phyloP scores from a whole-genome alignment of 2,113 vertebrate species.

The Python bivittatus region DNA sequence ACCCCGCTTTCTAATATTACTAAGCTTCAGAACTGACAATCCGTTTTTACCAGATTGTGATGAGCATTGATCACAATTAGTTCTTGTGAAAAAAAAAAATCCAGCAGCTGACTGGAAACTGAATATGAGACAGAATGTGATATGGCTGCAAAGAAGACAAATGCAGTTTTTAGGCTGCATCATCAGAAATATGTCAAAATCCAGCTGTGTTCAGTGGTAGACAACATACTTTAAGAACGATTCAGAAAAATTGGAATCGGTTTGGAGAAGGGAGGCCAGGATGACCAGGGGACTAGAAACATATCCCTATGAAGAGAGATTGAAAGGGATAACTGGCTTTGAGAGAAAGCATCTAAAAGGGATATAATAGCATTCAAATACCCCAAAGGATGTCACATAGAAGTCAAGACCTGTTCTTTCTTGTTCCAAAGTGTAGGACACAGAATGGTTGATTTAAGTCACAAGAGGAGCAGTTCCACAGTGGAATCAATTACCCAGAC shows the following conservation, averaged over 20 bases:
- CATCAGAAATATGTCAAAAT: background rate
- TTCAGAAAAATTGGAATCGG: background rate
- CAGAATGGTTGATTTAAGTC: background rate
- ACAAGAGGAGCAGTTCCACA: background rate
- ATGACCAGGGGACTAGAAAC: background rate
- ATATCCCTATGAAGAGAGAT: background rate
- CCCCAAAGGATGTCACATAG: background rate
- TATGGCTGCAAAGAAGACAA: background rate
- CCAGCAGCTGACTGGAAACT: background rate
- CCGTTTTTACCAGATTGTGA: background rate
- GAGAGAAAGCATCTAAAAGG: background rate
- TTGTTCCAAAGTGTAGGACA: background rate
- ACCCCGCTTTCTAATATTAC: background rate
- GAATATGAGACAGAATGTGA: background rate
- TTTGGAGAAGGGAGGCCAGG: background rate
- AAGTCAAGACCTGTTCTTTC: background rate
- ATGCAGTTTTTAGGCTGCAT: background rate
- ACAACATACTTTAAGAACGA: background rate
- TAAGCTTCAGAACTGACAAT: background rate
- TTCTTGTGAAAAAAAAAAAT: background rate
- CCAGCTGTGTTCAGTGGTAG: background rate
- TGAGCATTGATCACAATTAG: background rate
- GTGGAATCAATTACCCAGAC: background rate
- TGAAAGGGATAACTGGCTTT: background rate
- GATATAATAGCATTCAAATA: background rate